Evolutionary conservation across 2,797 vertebrate species (phyloP).

Genomic region (Gephyroberyx darwinii): DNA sequence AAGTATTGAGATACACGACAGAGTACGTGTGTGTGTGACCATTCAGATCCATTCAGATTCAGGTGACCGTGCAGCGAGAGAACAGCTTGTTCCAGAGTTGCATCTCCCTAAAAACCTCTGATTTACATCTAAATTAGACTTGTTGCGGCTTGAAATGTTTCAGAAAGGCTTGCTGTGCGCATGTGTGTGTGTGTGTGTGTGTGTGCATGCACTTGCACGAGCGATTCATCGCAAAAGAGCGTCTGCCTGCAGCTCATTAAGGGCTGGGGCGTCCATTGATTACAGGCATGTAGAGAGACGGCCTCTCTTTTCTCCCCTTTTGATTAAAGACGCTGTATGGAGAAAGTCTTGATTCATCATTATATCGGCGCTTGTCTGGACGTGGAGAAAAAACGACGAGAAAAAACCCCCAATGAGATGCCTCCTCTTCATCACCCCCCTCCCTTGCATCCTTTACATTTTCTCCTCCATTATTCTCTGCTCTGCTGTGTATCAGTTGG

Average conservation of each 20-base stretch:
- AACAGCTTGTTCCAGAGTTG: conserved; percentile 25
- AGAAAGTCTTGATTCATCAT: conserved; percentile 49
- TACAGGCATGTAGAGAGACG: conserved; percentile 52
- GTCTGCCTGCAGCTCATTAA: conserved; percentile 56
- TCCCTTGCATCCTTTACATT: conserved; percentile 23
- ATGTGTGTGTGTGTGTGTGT: not conserved
- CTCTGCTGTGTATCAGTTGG: conserved; percentile 34
- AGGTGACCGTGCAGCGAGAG: conserved; percentile 20
- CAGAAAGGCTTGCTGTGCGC: not conserved
- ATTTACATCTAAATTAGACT: conserved; percentile 54
- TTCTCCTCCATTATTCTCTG: conserved; percentile 8
- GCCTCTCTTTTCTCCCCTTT: conserved; percentile 45
- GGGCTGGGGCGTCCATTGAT: conserved; percentile 48
- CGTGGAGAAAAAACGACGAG: conserved; percentile 30
- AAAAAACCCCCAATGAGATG: conserved; percentile 30
- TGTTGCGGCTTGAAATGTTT: conserved; percentile 10
- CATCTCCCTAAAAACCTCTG: conserved; percentile 38
- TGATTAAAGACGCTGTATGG: conserved; percentile 53
- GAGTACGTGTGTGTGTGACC: not conserved
- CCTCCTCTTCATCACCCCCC: conserved; percentile 27
- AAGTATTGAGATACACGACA: too few species aligned
- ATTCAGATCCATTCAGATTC: conserved; percentile 25
- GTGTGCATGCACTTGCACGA: not conserved
- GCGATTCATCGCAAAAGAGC: conserved; percentile 4
- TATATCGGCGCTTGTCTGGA: conserved; percentile 48